Base-by-base conservation (phyloP, 1,140 invertebrate species). In the Lepidurus couesii region DNA sequence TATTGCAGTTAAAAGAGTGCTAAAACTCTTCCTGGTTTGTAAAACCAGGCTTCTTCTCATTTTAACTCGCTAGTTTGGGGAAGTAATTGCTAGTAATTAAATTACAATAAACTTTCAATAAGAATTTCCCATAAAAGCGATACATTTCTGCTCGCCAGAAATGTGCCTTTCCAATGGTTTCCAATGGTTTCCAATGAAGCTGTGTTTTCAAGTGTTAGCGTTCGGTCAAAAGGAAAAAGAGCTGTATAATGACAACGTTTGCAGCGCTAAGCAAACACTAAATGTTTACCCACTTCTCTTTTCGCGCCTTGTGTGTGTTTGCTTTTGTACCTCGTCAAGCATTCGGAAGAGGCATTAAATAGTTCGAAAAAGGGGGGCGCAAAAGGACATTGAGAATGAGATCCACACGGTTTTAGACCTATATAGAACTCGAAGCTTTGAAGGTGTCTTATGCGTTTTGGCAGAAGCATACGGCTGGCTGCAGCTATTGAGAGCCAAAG, bases 321-420 rank as follows among this genome's bases (percentile, higher is more conserved):
- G 53, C 21, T 34, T 34, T 34, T 34, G 34, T 34, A 34, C 13
- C 53, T 5, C 16, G 21, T 65, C 16, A 65, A 65, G 53, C 53
- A 21, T n/a, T 65, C 53, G 53, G 21, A 65, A 65, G 53, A 65
- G 53, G 53, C 53, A 65, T 65, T 65, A 65, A 65, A 65, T 65
- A 13, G 53, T 65, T 65, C 53, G 21, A 65, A 65, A 21, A 65
- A 21, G 53, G 53, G 53, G 16, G n/a, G 8, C 6, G n/a, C n/a
- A 65, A 47, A 13, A 65, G 53, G 53, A 7, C 21, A 65, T 4
- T 34, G 53, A 21, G 53, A 65, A 65, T 0, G n/a, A 65, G 53
- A 65, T n/a, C 21, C 53, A n/a, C 53, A 10, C 53, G 16, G 13
- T 21, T 16, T 65, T 7, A 16, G 16, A 65, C 21, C 53, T 16